phyloP scores from a whole-genome alignment of 2,113 vertebrate species.

The Chrysochloris asiatica region DNA sequence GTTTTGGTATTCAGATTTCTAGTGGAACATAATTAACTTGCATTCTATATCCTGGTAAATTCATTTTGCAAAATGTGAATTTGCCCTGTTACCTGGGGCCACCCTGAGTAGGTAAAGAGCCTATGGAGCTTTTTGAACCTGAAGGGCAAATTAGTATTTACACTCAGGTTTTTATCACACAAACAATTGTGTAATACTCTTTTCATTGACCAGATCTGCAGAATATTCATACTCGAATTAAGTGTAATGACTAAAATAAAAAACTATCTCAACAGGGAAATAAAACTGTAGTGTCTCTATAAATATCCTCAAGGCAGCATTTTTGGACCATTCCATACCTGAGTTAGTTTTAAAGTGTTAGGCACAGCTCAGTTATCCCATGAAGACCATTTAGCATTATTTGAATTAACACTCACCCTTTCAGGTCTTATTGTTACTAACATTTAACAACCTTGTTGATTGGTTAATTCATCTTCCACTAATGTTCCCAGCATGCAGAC shows the following conservation, averaged over 20 bases:
- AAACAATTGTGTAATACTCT: neutral
- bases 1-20: slow-evolving; percentile 1
- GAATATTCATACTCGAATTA: neutral
- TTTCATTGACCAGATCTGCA: neutral
- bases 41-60: neutral
- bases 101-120: neutral
- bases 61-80: neutral
- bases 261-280: neutral
- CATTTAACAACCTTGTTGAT: slow-evolving; percentile 75
- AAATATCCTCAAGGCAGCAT: slow-evolving; percentile 14
- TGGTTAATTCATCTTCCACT: slow-evolving; percentile 69
- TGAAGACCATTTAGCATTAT: slow-evolving; percentile 69
- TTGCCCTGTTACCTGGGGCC: neutral
- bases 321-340: neutral
- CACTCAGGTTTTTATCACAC: neutral
- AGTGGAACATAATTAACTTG: neutral
- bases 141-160: neutral
- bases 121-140: neutral
- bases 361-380: slow-evolving; percentile 45
- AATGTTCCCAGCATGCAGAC: slow-evolving; percentile 60
- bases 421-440: slow-evolving; percentile 49
- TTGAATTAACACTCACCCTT: slow-evolving; percentile 59
- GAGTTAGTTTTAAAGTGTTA: slow-evolving; percentile 54
- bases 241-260: slow-evolving; percentile 21
- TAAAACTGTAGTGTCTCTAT: neutral